Base-by-base conservation (phyloP, 2,888 invertebrate species). In the Pomacea canaliculata region DNA sequence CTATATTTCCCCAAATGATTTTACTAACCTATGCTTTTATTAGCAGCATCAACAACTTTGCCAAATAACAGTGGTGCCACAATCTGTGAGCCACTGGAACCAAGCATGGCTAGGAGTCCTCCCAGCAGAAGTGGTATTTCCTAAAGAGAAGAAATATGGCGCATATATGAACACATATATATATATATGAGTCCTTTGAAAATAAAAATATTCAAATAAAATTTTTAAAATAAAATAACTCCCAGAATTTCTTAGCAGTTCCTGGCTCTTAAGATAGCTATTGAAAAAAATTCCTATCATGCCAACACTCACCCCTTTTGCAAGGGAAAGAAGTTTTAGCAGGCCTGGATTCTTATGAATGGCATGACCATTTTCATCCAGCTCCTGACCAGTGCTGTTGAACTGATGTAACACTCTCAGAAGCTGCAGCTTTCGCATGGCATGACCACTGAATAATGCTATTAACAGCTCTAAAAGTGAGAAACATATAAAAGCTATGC, bases 41-140 rank as follows among this genome's bases (percentile, higher is more conserved):
- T 81, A 12, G 90, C 89, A 56, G 89, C 87, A 83, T 90, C 90
- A 9, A 90, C 87, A 10, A 90, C 89, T 76, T 83, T 84, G 23
- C 90, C 90, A 83, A 90, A 90, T 79, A 86, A 89, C n/a, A 89
- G 78, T 12, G 90, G 90, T 2, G 87, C 88, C 18, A 87, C 83
- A 76, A 70, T 65, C 70, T 63, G 75, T 51, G 79, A 62, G 65
- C 65, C 79, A 70, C 76, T 68, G 69, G 66, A 79, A 48, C n/a
- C 18, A 76, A 56, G 73, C 77, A 76, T 68, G 12, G 74, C 69
- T 5, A 7, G 4, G 48, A 74, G 9, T 1, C 74, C 74, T 0
- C 74, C 74, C 19, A 48, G n/a, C 48, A 74, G 12, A 18, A 74
- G 59, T 19, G 49, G 69, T 1, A 60, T 16, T 23, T 74, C 74